Base-by-base conservation (phyloP, 2,113 vertebrate species). In the Rhea americana region DNA sequence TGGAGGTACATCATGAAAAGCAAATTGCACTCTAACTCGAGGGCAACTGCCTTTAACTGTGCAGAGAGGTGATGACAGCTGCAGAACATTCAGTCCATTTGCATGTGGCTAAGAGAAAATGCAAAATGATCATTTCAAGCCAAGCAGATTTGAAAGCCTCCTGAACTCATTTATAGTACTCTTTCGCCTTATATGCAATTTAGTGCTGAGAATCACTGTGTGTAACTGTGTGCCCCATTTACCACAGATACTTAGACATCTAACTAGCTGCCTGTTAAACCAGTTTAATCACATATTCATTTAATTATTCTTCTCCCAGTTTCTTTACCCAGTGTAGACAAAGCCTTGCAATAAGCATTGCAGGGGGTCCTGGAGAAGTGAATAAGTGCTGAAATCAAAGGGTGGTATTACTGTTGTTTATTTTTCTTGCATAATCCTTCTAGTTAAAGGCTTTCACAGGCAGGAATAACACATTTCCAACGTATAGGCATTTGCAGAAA, bases 301-400 rank as follows among this genome's bases (percentile, higher is more conserved):
- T 94, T 93, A 91, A 96, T 96, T 95, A 89, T 63, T 59, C 41
- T 61, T 82, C 67, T 87, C 41, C 71, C 84, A 50, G 53, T 89
- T 95, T 80, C 89, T 85, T 92, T 76, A 82, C 41, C 45, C 94
- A 73, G 66, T 3, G 2, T 32, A 91, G 74, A 94, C 91, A 95
- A 95, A 96, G 94, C 90, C 83, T 82, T 47, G 80, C 66, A 89
- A 37, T 58, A 62, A 68, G 91, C 83, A 58, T 93, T 88, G 90
- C 88, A 84, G 91, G 94, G 94, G 86, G 73, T 71, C 17, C 88
- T 76, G 82, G n/a, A 79, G 77, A 90, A 82, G 59, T 89, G 81
- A 94, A 59, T 94, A 86, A 96, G 96, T 96, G 94, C 92, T 96
- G 93, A 95, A 96, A 96, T 92, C 88, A 91, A 87, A 82, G 86